A percentile compares a stretch with the other conserved stretches of the same genome.
phyloP scores from a whole-genome alignment of 2,113 vertebrate species.

The Lepus americanus region DNA sequence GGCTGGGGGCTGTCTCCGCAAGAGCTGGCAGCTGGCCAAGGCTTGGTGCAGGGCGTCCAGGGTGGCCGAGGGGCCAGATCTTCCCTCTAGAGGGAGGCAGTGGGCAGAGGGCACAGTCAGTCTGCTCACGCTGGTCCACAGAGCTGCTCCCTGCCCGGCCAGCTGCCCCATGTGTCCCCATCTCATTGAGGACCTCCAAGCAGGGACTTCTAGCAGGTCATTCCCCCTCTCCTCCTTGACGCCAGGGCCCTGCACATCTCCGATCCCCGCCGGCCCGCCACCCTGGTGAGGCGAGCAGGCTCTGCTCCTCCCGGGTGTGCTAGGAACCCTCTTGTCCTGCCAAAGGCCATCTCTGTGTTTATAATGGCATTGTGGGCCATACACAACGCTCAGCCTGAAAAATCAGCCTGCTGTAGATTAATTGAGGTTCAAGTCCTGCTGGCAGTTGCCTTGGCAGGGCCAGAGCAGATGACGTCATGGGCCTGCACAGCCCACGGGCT shows the following conservation, averaged over 20 bases:
- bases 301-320: no score
- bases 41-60: conserved; percentile 92
- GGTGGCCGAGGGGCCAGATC: conserved; percentile 89
- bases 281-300: no score
- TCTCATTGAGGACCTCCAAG: neutral
- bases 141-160: neutral
- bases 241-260: neutral
- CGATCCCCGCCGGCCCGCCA: neutral
- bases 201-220: neutral
- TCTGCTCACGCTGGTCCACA: neutral
- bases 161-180: no score
- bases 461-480: no score
- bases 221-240: neutral
- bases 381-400: neutral
- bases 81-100: conserved; percentile 85
- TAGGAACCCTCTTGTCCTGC: no score
- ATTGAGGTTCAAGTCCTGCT: no score
- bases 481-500: no score
- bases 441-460: no score
- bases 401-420: no score
- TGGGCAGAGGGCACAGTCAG: neutral
- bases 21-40: conserved; percentile 92
- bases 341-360: no score
- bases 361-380: no score
- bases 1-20: conserved; percentile 85